phyloP scores from a whole-genome alignment of 2,888 invertebrate genomes.

The Drosophila parthenogenetica region DNA sequence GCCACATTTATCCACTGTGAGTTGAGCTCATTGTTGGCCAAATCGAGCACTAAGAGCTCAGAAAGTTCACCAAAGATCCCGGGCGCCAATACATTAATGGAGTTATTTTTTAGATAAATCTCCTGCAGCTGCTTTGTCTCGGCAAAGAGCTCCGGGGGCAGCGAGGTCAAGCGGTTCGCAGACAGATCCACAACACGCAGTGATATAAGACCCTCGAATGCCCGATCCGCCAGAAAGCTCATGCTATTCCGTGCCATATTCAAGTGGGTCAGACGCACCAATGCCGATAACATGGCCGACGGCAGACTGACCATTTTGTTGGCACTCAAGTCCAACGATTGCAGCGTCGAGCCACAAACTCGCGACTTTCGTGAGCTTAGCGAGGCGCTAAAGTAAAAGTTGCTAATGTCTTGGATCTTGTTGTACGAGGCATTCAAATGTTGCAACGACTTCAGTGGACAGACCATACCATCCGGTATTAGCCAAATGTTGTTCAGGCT shows the following conservation, averaged over 20 bases:
- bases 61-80: slow-evolving; percentile 93
- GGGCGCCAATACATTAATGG: slow-evolving; percentile 93
- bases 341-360: slow-evolving; percentile 88
- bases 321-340: slow-evolving; percentile 92
- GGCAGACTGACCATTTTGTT: slow-evolving; percentile 94
- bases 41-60: slow-evolving; percentile 91
- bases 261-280: slow-evolving; percentile 91
- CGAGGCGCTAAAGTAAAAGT: slow-evolving; percentile 92
- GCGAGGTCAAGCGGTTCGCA: slow-evolving; percentile 94
- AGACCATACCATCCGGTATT: slow-evolving; percentile 93
- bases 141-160: slow-evolving; percentile 94
- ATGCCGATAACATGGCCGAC: slow-evolving; percentile 91
- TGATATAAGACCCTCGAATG: slow-evolving; percentile 91
- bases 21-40: slow-evolving; percentile 93
- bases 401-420: slow-evolving; percentile 93
- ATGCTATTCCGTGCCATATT: slow-evolving; percentile 95
- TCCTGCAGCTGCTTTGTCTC: slow-evolving; percentile 93
- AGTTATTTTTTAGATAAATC: slow-evolving; percentile 95
- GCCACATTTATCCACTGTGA: slow-evolving; percentile 94
- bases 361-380: slow-evolving; percentile 84
- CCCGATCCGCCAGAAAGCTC: slow-evolving; percentile 93
- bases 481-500: slow-evolving; percentile 96
- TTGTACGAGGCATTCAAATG: slow-evolving; percentile 94
- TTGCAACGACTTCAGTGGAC: slow-evolving; percentile 92
- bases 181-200: slow-evolving; percentile 94